phyloP scores from a whole-genome alignment of 2,113 vertebrate species.

The Zosterops japonicus region DNA sequence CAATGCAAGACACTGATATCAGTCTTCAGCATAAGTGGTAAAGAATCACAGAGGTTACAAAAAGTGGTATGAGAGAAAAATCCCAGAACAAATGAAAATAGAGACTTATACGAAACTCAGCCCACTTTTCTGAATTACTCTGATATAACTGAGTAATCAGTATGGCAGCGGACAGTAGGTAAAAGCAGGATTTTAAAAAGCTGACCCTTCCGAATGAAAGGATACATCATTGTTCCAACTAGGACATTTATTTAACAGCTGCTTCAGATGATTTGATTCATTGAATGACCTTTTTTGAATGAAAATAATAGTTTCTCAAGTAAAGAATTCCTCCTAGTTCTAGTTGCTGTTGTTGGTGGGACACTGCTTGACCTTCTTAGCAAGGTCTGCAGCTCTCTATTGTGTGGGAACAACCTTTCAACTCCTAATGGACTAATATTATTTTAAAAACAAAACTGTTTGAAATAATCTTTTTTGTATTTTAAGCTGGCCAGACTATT shows the following conservation, averaged over 20 bases:
- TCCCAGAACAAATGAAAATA: not conserved
- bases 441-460: not conserved
- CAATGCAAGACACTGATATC: not conserved
- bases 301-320: not conserved
- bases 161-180: not conserved
- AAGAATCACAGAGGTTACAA: not conserved
- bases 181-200: not conserved
- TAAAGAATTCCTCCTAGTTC: not conserved
- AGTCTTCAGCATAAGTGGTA: not conserved
- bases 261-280: not conserved
- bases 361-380: not conserved
- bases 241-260: not conserved
- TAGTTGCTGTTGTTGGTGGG: not conserved
- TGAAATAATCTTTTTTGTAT: not conserved
- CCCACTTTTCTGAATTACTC: not conserved
- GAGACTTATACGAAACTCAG: not conserved
- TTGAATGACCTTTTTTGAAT: not conserved
- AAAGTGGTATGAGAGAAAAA: not conserved
- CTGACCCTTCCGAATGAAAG: not conserved
- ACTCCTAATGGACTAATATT: not conserved
- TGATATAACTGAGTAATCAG: not conserved
- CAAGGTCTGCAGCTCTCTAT: not conserved
- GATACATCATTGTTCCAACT: not conserved
- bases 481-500: not conserved
- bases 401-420: not conserved